These are phyloP conservation scores for Oryzias sinensis DNA, from an alignment of 2,797 vertebrate species.

Conservation along the genomic window DNA sequence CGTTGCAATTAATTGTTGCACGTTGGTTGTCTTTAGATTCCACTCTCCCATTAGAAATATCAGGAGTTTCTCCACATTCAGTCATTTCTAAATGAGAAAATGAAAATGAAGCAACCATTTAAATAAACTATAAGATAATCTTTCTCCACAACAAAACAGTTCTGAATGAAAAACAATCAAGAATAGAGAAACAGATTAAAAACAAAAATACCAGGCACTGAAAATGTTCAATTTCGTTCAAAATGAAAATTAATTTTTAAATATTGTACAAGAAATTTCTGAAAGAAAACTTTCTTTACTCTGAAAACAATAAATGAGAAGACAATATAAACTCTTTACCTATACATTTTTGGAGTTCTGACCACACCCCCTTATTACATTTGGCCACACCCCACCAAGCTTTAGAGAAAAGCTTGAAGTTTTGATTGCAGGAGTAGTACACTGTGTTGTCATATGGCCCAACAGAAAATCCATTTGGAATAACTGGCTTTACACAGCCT, in stretches of 20 bases:
- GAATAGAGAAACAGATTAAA: too few relatives aligned
- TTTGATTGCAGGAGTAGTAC: slow-evolving; percentile 45
- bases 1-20: neutral
- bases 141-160: neutral
- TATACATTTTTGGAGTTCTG: slow-evolving; percentile 31
- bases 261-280: neutral
- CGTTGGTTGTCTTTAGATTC: neutral
- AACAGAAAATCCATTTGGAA: slow-evolving; percentile 18
- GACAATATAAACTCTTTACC: slow-evolving; percentile 41
- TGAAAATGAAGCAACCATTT: neutral
- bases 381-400: slow-evolving; percentile 53
- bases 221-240: too few relatives aligned
- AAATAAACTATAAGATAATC: neutral
- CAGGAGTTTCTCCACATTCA: slow-evolving; percentile 42
- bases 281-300: neutral
- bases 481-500: neutral
- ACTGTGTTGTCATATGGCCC: neutral
- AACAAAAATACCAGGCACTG: too few relatives aligned
- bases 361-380: slow-evolving; percentile 12
- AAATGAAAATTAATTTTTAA: too few relatives aligned
- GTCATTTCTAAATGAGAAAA: neutral
- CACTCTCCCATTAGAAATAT: slow-evolving; percentile 15
- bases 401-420: slow-evolving; percentile 30
- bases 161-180: too few relatives aligned
- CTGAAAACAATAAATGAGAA: neutral